Evolutionary conservation across 2,113 vertebrate genomes (phyloP).

Genomic region (cat (Felis catus)): F.catus_Fca126_mat1.0 CM031411.1:19540001-19540500

Average conservation of each 20-base stretch:
- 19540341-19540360: not conserved
- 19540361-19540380: not conserved
- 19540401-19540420: not conserved
- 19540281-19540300: not conserved
- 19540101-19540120: not conserved
- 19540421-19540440: not conserved
- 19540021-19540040: not conserved
- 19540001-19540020: not conserved
- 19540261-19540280: not conserved
- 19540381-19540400: not conserved
- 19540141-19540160: not conserved
- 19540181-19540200: not conserved
- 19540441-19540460: not conserved
- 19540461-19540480: not conserved
- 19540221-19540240: not conserved
- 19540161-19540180: not conserved
- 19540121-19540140: not conserved
- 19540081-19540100: not conserved
- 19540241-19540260: not conserved
- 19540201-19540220: not conserved
- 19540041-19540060: not conserved
- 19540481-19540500: no score
- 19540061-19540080: not conserved
- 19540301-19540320: not conserved
- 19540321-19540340: not conserved